Evolutionary conservation across 2,888 invertebrate species (phyloP).

Genomic region (Apodemia duryi): DNA sequence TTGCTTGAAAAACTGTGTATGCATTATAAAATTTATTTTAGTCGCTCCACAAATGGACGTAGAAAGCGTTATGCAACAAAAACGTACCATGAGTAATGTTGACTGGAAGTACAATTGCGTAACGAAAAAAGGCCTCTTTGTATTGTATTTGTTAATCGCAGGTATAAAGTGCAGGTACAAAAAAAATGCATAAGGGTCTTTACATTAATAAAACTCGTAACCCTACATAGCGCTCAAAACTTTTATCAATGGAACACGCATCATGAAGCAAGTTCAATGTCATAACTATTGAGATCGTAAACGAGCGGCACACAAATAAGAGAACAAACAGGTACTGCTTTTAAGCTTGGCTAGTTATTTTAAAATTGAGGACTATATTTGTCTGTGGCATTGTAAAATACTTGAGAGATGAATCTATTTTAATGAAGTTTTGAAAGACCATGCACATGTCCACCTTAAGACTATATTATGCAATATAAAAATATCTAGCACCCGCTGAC

Average conservation of each 20-base stretch:
- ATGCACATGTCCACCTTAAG: no score
- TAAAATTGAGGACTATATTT: background rate
- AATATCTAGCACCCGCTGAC: no score
- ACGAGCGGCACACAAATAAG: slow-evolving; percentile 1
- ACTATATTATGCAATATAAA: no score
- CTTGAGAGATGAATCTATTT: background rate
- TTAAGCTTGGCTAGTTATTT: background rate
- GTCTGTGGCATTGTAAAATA: background rate
- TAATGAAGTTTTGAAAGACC: no score
- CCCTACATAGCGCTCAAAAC: slow-evolving; percentile 1
- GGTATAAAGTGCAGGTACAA: slow-evolving; percentile 13
- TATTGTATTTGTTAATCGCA: background rate
- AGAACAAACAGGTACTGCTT: slow-evolving; percentile 9
- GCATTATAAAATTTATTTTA: background rate
- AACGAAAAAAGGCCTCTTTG: background rate
- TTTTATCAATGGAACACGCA: slow-evolving; percentile 13
- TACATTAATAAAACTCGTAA: background rate
- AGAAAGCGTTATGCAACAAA: background rate
- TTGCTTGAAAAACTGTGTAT: background rate
- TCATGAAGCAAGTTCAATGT: slow-evolving; percentile 11
- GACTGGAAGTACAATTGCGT: slow-evolving; percentile 8
- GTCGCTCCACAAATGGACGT: background rate
- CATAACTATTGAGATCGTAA: slow-evolving; percentile 6
- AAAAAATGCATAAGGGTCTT: slow-evolving; percentile 2
- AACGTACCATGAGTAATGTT: background rate